Evolutionary conservation across 2,888 invertebrate species (phyloP).

Genomic region (Polia nebulosa): DNA sequence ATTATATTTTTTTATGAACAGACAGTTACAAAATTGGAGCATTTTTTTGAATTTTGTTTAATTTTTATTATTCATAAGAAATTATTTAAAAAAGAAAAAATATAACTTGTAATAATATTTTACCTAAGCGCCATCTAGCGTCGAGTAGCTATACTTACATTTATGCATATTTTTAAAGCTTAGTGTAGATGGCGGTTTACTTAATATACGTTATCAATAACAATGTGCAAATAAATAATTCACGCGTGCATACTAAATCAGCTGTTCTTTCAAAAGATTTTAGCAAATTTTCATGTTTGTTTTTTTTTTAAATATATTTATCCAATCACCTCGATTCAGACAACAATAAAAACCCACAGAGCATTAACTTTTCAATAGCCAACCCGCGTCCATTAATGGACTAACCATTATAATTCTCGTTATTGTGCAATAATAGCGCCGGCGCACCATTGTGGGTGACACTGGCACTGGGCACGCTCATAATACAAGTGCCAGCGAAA

Average conservation of each 20-base stretch:
- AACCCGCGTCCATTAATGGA: conserved; percentile 50
- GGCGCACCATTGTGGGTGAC: conserved; percentile 55
- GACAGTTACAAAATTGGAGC: too few species aligned
- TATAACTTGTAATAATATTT: accelerated
- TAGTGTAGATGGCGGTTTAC: conserved; percentile 43
- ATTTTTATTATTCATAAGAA: background rate
- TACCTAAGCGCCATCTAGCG: conserved; percentile 34
- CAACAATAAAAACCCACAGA: background rate
- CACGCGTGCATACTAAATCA: too few species aligned
- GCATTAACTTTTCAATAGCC: conserved; percentile 16
- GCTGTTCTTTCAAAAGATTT: too few species aligned
- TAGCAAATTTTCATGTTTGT: too few species aligned
- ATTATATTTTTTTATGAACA: background rate
- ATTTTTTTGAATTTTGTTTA: background rate
- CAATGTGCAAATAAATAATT: background rate
- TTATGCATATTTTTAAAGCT: accelerated
- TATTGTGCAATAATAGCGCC: conserved; percentile 56
- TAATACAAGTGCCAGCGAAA: conserved; percentile 34
- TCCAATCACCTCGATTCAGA: background rate
- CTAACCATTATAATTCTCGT: conserved; percentile 60
- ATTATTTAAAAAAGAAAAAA: background rate
- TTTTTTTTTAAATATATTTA: too few species aligned
- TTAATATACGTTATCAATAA: background rate
- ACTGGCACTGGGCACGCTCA: conserved; percentile 38
- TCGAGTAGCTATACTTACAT: conserved; percentile 34